Conservation (phyloP, 2,888 invertebrate genomes). For the Caenorhabditis sp. region DNA sequence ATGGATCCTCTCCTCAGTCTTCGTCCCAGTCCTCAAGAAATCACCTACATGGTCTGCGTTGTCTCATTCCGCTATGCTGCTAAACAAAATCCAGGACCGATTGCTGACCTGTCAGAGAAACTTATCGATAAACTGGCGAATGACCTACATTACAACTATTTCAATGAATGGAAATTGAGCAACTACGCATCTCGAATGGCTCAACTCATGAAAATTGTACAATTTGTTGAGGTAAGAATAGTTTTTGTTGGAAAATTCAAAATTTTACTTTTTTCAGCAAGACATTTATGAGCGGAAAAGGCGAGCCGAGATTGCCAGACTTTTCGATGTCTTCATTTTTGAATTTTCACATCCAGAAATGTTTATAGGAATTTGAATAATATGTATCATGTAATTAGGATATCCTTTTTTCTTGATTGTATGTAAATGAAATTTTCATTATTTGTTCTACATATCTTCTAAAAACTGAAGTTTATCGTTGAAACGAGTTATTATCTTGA, state of each 20-base stretch:
- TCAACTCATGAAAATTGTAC: neutral
- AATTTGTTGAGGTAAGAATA: conserved; percentile 3
- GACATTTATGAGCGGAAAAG: too few relatives aligned
- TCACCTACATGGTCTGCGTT: conserved; percentile 3
- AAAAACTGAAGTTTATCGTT: too few relatives aligned
- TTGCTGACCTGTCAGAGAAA: neutral
- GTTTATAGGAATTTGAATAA: too few relatives aligned
- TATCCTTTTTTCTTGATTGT: too few relatives aligned
- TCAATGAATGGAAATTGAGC: neutral
- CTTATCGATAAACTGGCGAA: neutral
- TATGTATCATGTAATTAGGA: too few relatives aligned
- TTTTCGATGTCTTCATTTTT: neutral
- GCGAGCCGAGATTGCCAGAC: too few relatives aligned
- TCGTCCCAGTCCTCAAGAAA: conserved; percentile 3
- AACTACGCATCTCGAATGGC: neutral
- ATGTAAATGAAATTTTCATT: too few relatives aligned
- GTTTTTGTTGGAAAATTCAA: neutral
- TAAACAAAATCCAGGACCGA: neutral
- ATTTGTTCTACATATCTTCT: too few relatives aligned
- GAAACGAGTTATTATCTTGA: too few relatives aligned
- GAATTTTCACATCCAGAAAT: conserved; percentile 10
- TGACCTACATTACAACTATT: conserved; percentile 5
- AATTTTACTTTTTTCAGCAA: too few relatives aligned
- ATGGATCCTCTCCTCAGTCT: neutral
- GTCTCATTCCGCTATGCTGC: neutral